Evolutionary conservation across 2,888 invertebrate genomes (phyloP), one percentile per base, ranked within the genome.

Genomic region (Amblyjoppa fuscipennis): DNA sequence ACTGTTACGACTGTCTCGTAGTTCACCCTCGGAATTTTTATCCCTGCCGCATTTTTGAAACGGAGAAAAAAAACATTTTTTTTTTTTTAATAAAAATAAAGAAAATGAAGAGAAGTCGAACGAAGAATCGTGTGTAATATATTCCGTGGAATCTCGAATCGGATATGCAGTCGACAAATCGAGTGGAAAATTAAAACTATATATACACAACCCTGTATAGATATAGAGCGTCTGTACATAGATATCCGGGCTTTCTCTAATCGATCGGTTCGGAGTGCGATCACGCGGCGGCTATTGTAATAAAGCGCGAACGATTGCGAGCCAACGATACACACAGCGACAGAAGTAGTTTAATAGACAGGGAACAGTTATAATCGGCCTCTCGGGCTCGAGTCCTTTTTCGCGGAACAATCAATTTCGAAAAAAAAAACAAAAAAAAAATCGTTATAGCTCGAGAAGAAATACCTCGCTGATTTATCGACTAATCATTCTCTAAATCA

Each of bases 211-310:
- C 28, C 16, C 31, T 73, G 38, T 73, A 53, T 51, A 49, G 41
- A 34, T 64, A 34, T 31, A 64, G 16, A 64, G 16, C 34, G 34
- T n/a, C n/a, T 68, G 28, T 66, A 77, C 20, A 77, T 53, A 68
- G 38, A 66, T 56, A 34, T 53, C 41, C 53, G 28, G 28, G 38
- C 38, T 73, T 64, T 20, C 38, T 81, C 20, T 49, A 61, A 69
- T 74, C 69, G 68, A 69, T 81, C 74, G 75, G 68, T 75, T 56
- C 16, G 81, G 68, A 51, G 66, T 41, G 68, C 59, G 74, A 81
- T 69, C 64, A 59, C 68, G 74, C 74, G 59, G 69, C 31, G 45
- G 59, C 81, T 74, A 59, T 53, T 38, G 34, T 31, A 75, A 75
- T 68, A 66, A 66, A 69, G 45, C 68, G 25, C 69, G 73, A 68